Percentiles rank a stretch among this genome's conserved stretches.
These are phyloP conservation scores for Chrysocyon brachyurus DNA, from an alignment of 2,797 vertebrate genomes.

Conservation along the genomic window DNA sequence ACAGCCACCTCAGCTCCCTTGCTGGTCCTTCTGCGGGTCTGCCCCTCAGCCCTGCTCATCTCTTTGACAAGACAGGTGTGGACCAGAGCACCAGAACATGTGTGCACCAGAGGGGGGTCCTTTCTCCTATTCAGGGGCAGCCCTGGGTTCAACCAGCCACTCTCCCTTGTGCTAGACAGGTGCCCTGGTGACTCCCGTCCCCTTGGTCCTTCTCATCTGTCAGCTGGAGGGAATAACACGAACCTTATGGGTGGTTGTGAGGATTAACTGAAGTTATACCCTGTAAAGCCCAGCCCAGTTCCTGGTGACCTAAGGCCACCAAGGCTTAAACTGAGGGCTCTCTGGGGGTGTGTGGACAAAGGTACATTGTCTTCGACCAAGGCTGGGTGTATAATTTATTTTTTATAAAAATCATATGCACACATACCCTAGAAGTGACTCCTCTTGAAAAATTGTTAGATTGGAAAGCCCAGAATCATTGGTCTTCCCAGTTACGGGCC, in stretches of 20 bases:
- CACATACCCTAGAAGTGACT: not conserved
- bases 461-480: not conserved
- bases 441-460: not conserved
- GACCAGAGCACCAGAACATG: not conserved
- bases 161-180: not conserved
- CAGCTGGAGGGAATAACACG: not conserved
- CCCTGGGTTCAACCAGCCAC: not conserved
- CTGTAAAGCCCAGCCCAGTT: not conserved
- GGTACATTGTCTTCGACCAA: not conserved
- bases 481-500: not conserved
- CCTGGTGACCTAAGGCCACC: not conserved
- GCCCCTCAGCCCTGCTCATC: not conserved
- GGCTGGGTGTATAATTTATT: not conserved
- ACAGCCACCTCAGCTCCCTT: not conserved
- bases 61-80: not conserved
- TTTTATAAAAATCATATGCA: not conserved
- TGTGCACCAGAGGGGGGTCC: not conserved
- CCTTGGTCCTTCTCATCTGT: not conserved
- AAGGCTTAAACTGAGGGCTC: not conserved
- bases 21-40: not conserved
- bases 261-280: not conserved
- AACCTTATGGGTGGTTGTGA: not conserved
- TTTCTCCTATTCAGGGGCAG: not conserved
- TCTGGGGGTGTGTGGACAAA: not conserved
- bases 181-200: not conserved